Base-by-base conservation (phyloP, 2,113 vertebrate genomes). In the Anolis sagrei region DNA sequence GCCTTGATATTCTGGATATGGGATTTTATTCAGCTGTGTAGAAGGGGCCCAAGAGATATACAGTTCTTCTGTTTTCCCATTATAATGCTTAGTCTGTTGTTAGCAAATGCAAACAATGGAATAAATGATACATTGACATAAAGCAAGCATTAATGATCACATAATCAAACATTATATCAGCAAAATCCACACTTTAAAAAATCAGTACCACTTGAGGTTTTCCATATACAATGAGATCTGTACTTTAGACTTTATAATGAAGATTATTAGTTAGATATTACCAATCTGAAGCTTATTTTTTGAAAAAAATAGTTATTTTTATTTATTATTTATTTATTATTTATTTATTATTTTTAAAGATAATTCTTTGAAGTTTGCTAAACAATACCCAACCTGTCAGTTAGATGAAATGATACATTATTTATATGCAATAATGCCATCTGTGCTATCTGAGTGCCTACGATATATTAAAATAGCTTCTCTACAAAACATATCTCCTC, bases 341-440 rank as follows among this genome's bases (percentile, higher is more conserved):
- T 82, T 62, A n/a, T n/a, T n/a, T n/a, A n/a, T 82, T 0, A 66
- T 86, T 92, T 87, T 62, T 89, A 83, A 75, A 89, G 75, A 44
- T 75, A 79, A 87, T 80, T 85, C 11, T 73, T 5, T 79, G 66
- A 39, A 19, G 5, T 69, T 76, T 82, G 84, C 82, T 36, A 72
- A 85, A 86, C 83, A 7, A 74, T 34, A 74, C 68, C 19, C 73
- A 86, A 86, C 80, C 44, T 76, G n/a, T 83, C 70, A 4, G 21
- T 89, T 81, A 74, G 83, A 14, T 66, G 29, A 76, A 44, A 73
- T 11, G 76, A 84, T n/a, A 5, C 86, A n/a, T 36, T 48, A 51
- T 81, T 77, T 70, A 32, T 21, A 54, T 69, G 66, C 23, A 25
- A 68, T 32, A 58, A 58, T 54, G 13, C 13, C 54, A 32, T 27